phyloP scores from a whole-genome alignment of 2,113 vertebrate genomes.

The Oreamnos americanus region DNA sequence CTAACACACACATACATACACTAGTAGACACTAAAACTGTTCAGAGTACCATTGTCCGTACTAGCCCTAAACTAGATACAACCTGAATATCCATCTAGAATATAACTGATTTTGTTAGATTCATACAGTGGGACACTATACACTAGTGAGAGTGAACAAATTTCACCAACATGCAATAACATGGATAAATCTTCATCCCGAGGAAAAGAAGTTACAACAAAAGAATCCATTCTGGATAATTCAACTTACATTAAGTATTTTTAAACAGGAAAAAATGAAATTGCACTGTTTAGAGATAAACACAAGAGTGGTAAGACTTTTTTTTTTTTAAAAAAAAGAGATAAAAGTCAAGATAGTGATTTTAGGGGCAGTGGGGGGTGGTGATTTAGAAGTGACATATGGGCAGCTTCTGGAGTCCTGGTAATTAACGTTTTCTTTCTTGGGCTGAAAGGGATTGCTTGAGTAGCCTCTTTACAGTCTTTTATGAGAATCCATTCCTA shows the following conservation, averaged over 20 bases:
- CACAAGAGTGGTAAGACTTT: background rate
- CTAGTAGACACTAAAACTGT: background rate
- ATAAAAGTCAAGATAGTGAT: background rate
- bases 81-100: background rate
- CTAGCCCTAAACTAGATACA: conserved; percentile 7
- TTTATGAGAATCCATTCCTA: background rate
- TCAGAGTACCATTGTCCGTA: background rate
- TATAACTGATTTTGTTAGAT: background rate
- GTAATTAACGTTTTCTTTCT: background rate
- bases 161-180: background rate
- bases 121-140: background rate
- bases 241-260: background rate
- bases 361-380: background rate
- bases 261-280: conserved; percentile 8
- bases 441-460: background rate
- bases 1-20: background rate
- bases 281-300: background rate
- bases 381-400: background rate
- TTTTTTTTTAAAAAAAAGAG: background rate
- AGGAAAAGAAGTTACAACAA: background rate
- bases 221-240: background rate
- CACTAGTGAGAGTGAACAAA: conserved; percentile 10
- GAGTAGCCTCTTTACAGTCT: background rate
- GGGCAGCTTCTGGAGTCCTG: background rate
- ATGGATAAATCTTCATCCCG: background rate